phyloP scores from a whole-genome alignment of 2,113 vertebrate species.

The Pseudopodoces humilis region DNA sequence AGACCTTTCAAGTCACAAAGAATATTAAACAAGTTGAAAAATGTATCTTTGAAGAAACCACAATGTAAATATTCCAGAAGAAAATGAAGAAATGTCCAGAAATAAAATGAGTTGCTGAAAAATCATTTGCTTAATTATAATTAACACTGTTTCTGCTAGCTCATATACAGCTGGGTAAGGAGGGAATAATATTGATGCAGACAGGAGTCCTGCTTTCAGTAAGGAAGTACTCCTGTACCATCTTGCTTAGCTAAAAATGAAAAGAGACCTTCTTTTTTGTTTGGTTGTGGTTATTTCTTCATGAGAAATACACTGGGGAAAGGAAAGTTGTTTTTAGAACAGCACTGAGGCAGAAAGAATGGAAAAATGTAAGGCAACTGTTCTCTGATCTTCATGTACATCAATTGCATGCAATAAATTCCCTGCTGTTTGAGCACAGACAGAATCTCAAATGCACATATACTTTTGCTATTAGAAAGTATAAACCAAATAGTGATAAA shows the following conservation, averaged over 20 bases:
- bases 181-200: background rate
- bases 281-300: constrained; percentile 3
- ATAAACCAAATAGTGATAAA: constrained; percentile 77
- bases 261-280: background rate
- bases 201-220: background rate
- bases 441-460: constrained; percentile 75
- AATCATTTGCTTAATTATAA: background rate
- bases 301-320: background rate
- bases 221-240: background rate
- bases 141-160: background rate
- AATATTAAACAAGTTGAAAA: background rate
- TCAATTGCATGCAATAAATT: constrained; percentile 76
- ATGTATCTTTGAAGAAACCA: background rate
- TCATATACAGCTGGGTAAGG: background rate
- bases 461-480: constrained; percentile 76
- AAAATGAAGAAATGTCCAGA: background rate
- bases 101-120: background rate
- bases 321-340: constrained; percentile 19
- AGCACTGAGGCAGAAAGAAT: constrained; percentile 49
- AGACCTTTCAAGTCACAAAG: background rate
- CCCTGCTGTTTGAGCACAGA: constrained; percentile 55
- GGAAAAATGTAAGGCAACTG: constrained; percentile 66
- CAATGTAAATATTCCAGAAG: background rate
- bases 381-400: constrained; percentile 65
- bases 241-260: background rate